phyloP scores from a whole-genome alignment of 1,140 invertebrate genomes.

The Sinonovacula constricta region DNA sequence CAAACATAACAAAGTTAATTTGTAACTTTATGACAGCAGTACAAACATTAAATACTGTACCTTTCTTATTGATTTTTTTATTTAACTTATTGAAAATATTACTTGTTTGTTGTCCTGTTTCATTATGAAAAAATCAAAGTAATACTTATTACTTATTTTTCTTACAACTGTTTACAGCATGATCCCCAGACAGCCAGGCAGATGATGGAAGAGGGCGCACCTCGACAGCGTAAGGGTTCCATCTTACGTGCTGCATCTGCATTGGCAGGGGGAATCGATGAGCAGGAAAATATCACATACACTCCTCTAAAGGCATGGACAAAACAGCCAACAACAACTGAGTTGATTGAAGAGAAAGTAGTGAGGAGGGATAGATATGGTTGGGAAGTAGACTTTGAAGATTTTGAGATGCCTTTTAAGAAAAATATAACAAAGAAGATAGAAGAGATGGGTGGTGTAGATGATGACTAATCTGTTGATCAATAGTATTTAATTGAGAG shows the following conservation, averaged over 20 bases:
- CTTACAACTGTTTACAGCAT: too few species aligned
- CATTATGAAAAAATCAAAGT: too few species aligned
- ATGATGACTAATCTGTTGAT: constrained; percentile 65
- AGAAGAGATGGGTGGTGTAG: constrained; percentile 58
- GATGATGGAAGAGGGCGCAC: constrained; percentile 21
- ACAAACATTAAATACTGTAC: too few species aligned
- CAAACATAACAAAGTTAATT: too few species aligned
- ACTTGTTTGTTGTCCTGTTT: too few species aligned
- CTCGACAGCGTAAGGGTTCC: constrained; percentile 69
- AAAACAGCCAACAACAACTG: constrained; percentile 71
- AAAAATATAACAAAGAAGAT: constrained; percentile 72
- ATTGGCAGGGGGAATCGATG: constrained; percentile 73
- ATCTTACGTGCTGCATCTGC: constrained; percentile 76
- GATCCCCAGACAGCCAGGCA: constrained; percentile 13
- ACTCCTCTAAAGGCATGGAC: constrained; percentile 75
- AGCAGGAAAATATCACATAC: constrained; percentile 76
- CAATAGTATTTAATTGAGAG: too few species aligned
- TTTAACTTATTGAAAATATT: too few species aligned
- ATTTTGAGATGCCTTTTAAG: constrained; percentile 78
- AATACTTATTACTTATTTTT: too few species aligned
- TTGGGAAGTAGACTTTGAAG: constrained; percentile 79
- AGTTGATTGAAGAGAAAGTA: constrained; percentile 70
- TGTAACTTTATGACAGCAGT: too few species aligned
- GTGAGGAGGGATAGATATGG: constrained; percentile 70
- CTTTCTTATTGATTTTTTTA: too few species aligned